These are phyloP conservation scores for Conopomorpha cramerella DNA, from an alignment of 1,140 invertebrate species.

Conservation along the genomic window DNA sequence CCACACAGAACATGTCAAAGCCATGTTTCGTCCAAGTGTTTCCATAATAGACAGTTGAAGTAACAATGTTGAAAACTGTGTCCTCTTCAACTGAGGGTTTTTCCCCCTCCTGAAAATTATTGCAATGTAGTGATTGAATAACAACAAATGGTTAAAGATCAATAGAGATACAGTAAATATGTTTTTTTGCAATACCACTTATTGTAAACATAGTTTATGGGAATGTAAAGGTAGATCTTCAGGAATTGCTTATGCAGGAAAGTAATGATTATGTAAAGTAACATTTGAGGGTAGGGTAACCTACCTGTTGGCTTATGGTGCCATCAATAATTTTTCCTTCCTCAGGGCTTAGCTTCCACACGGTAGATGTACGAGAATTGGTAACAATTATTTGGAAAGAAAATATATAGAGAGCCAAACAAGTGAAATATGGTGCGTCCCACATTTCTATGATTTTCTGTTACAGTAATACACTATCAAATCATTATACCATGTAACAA, in stretches of 20 bases:
- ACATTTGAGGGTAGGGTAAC: too few species aligned
- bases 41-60: constrained; percentile 66
- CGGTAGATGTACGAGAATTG: constrained; percentile 72
- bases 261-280: too few species aligned
- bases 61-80: constrained; percentile 68
- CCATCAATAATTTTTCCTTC: constrained; percentile 70
- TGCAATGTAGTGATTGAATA: constrained; percentile 1
- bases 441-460: constrained; percentile 46
- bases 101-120: constrained; percentile 40
- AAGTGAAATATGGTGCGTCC: constrained; percentile 56
- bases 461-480: too few species aligned
- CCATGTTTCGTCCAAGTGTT: constrained; percentile 67
- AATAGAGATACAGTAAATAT: too few species aligned
- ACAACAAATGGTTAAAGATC: too few species aligned
- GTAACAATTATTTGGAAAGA: constrained; percentile 71
- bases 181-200: too few species aligned
- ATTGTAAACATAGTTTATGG: too few species aligned
- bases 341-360: constrained; percentile 74
- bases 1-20: constrained; percentile 61
- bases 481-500: too few species aligned
- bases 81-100: constrained; percentile 55
- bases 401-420: constrained; percentile 60
- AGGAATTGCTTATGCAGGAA: too few species aligned
- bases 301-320: constrained; percentile 57
- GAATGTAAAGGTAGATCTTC: too few species aligned